These are phyloP conservation scores for Helogale parvula DNA, from an alignment of 2,113 vertebrate species.

Conservation along the genomic window DNA sequence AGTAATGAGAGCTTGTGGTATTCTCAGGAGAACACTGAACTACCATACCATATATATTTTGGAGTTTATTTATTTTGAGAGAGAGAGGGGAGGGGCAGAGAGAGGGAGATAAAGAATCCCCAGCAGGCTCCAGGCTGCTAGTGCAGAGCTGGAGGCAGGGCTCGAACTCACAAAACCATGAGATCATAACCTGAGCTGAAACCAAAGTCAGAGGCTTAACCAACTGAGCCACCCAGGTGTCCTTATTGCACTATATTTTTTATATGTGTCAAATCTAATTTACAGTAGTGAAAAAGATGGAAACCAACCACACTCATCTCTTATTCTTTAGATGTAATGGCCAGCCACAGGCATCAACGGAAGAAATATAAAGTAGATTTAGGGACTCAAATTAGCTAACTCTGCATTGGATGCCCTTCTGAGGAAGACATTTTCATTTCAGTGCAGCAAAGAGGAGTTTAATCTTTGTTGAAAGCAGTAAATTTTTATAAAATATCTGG, in stretches of 20 bases:
- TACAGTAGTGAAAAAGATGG: background rate
- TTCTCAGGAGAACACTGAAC: background rate
- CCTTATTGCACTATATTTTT: background rate
- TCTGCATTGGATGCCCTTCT: background rate
- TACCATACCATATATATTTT: background rate
- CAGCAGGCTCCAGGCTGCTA: no score
- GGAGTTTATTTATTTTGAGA: no score
- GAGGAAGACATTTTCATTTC: background rate
- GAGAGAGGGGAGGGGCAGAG: no score
- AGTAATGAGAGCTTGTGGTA: background rate
- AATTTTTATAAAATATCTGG: background rate
- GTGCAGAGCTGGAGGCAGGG: no score
- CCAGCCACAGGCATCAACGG: rapidly evolving
- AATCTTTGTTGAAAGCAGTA: background rate
- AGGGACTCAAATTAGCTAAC: background rate
- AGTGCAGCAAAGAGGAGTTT: background rate
- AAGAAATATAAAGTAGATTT: background rate
- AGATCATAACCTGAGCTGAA: no score
- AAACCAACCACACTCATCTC: background rate
- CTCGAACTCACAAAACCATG: no score
- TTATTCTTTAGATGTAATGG: background rate
- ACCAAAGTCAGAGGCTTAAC: no score
- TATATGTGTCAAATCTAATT: background rate
- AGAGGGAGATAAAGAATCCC: no score
- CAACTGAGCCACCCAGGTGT: no score